Evolutionary conservation across 2,888 invertebrate species (phyloP).

Genomic region (Amphipoea lucens): DNA sequence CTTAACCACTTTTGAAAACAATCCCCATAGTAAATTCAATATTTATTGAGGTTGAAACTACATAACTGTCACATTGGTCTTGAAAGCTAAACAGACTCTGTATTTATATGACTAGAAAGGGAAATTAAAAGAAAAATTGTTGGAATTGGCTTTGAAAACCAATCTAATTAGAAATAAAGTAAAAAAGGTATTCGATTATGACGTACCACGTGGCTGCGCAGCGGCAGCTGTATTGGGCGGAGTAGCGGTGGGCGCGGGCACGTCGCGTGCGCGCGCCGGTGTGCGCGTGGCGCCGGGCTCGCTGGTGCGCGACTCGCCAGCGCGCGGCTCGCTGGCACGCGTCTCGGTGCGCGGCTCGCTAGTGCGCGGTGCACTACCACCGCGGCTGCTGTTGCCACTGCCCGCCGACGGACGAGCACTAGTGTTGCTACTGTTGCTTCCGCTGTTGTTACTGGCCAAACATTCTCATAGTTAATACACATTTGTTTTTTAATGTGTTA

Average conservation of each 20-base stretch:
- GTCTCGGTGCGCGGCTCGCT: constrained; percentile 73
- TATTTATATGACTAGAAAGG: not conserved
- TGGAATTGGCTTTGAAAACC: not conserved
- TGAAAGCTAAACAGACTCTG: not conserved
- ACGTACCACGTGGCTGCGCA: constrained; percentile 59
- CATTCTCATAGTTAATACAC: not conserved
- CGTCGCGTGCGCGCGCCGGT: constrained; percentile 65
- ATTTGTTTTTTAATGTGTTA: too few relatives aligned
- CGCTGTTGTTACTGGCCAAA: constrained; percentile 78
- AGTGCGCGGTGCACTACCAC: constrained; percentile 82
- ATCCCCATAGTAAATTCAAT: not conserved
- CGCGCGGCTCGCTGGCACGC: constrained; percentile 5
- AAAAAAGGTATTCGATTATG: not conserved
- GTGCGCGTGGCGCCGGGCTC: constrained; percentile 69
- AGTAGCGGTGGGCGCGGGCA: constrained; percentile 68
- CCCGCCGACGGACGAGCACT: constrained; percentile 79
- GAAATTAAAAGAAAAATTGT: not conserved
- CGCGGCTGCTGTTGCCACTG: constrained; percentile 86
- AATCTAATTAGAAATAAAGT: not conserved
- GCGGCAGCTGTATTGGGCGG: constrained; percentile 72
- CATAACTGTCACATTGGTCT: not conserved
- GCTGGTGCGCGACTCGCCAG: constrained; percentile 45
- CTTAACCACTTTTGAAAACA: not conserved
- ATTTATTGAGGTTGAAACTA: not conserved
- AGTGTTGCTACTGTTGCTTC: constrained; percentile 74